These are phyloP conservation scores for Heliconius aoede DNA, from an alignment of 2,888 invertebrate genomes.

Conservation along the genomic window DNA sequence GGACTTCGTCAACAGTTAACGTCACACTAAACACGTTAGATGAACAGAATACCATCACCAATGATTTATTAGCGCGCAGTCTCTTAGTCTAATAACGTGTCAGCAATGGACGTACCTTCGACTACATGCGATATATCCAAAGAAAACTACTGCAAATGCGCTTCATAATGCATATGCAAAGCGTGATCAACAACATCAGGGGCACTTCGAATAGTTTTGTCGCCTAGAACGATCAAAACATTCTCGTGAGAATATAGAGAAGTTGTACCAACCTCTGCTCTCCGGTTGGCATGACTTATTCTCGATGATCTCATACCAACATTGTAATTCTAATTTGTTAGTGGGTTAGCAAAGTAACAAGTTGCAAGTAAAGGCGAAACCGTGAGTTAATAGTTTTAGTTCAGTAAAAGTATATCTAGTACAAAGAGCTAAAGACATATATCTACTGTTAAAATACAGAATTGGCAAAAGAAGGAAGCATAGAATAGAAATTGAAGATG, in stretches of 20 bases:
- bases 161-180: conserved; percentile 85
- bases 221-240: conserved; percentile 83
- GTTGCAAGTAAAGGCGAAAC: conserved; percentile 61
- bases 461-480: conserved; percentile 41
- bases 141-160: conserved; percentile 85
- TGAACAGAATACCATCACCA: conserved; percentile 66
- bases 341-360: conserved; percentile 68
- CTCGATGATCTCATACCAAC: conserved; percentile 41
- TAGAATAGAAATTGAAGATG: conserved; percentile 42
- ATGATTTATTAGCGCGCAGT: conserved; percentile 68
- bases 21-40: conserved; percentile 37
- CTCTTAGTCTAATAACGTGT: conserved; percentile 72
- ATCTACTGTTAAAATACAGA: conserved; percentile 25
- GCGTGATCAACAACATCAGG: conserved; percentile 85
- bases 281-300: conserved; percentile 10
- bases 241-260: conserved; percentile 67
- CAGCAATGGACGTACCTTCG: conserved; percentile 84
- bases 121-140: conserved; percentile 85
- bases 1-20: conserved; percentile 18
- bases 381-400: conserved; percentile 71
- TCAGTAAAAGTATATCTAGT: conserved; percentile 49
- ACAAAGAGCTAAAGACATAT: conserved; percentile 47
- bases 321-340: conserved; percentile 55
- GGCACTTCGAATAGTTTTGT: conserved; percentile 83
- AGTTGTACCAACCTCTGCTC: conserved; percentile 42